Percentiles rank a stretch among this genome's conserved stretches.
Evolutionary conservation across 2,113 vertebrate species (phyloP).

Genomic region (Bucco capensis): DNA sequence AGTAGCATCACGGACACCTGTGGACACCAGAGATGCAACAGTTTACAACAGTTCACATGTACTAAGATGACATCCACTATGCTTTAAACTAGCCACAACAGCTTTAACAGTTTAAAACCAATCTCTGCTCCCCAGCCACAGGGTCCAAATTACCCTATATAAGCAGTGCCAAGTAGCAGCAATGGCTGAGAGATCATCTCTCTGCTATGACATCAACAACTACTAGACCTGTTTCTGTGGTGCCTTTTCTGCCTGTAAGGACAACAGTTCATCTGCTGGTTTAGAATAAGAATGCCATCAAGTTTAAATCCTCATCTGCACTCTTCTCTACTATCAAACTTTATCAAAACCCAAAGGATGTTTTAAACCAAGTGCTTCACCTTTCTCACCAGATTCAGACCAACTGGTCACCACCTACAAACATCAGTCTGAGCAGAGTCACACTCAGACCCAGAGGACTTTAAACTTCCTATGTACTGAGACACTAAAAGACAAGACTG

Average conservation of each 20-base stretch:
- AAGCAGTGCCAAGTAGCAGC: neutral
- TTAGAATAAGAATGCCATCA: neutral
- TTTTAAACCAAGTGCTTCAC: neutral
- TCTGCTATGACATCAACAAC: neutral
- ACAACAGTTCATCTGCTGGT: neutral
- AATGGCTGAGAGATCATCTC: fast-evolving
- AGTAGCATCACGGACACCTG: neutral
- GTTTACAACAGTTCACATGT: neutral
- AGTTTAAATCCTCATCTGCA: neutral
- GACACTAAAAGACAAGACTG: neutral
- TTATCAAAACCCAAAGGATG: neutral
- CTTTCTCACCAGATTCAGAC: neutral
- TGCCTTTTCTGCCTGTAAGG: neutral
- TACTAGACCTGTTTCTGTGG: neutral
- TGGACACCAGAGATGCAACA: neutral
- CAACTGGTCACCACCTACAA: neutral
- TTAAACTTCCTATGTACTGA: neutral
- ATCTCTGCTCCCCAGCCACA: neutral
- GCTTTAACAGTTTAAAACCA: neutral
- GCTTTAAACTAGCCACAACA: neutral
- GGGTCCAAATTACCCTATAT: fast-evolving
- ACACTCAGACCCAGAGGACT: neutral
- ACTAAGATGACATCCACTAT: neutral
- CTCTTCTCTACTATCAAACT: neutral
- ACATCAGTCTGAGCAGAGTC: neutral